A percentile compares a stretch with the other conserved stretches of the same genome.
These are phyloP conservation scores for Tenthredo livida DNA, from an alignment of 2,888 invertebrate genomes.

Conservation along the genomic window DNA sequence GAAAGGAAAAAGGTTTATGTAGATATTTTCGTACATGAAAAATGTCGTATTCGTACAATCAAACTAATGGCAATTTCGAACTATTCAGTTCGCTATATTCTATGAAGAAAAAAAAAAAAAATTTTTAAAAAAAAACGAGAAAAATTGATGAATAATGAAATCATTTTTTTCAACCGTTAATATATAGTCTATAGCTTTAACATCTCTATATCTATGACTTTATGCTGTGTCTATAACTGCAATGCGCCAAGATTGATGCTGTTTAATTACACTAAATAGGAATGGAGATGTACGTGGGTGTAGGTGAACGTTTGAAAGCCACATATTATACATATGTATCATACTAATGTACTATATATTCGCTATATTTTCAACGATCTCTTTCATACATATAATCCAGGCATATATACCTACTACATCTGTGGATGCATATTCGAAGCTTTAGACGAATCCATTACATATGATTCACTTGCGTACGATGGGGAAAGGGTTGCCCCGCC, in stretches of 20 bases:
- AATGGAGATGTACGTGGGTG: background rate
- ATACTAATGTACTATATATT: background rate
- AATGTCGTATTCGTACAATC: too few species aligned
- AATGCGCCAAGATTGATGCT: conserved; percentile 34
- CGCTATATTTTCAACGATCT: conserved; percentile 4
- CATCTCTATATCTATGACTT: too few species aligned
- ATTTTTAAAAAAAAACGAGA: too few species aligned
- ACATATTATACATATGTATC: background rate
- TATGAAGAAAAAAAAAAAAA: too few species aligned
- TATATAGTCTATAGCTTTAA: too few species aligned
- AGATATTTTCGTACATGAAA: too few species aligned
- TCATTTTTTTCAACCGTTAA: background rate
- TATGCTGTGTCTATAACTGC: conserved; percentile 5
- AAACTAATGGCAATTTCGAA: too few species aligned
- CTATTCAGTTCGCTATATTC: too few species aligned
- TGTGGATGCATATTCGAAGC: background rate
- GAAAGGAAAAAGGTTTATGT: too few species aligned
- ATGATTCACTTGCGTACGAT: conserved; percentile 7
- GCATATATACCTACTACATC: background rate
- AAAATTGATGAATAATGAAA: background rate
- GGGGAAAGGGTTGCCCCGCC: conserved; percentile 24
- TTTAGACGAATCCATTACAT: conserved; percentile 21
- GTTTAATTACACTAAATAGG: conserved; percentile 34
- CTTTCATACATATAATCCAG: background rate
- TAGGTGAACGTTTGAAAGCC: conserved; percentile 10